A percentile compares a stretch with the other conserved stretches of the same genome.
Evolutionary conservation across 1,140 invertebrate species (phyloP).

Genomic region (Hylyphantes graminicola): DNA sequence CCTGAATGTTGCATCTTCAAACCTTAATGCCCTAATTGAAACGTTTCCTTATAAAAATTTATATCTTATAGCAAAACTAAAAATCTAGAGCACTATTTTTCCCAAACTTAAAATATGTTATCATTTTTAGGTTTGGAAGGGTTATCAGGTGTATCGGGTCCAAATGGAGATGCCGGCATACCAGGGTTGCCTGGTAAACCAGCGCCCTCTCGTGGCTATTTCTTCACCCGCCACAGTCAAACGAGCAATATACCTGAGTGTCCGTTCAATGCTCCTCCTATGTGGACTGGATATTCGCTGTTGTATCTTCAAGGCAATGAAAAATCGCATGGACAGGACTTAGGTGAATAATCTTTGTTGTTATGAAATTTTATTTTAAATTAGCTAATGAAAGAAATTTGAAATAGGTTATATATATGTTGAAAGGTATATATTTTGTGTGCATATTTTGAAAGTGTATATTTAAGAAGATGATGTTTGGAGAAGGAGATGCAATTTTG

Average conservation of each 20-base stretch:
- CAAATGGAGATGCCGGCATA: constrained; percentile 72
- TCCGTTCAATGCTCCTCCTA: constrained; percentile 80
- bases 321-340: constrained; percentile 91
- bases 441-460: too few species aligned
- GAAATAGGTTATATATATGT: too few species aligned
- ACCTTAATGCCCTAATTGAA: too few species aligned
- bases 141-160: constrained; percentile 60
- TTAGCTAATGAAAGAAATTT: too few species aligned
- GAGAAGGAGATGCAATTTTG: too few species aligned
- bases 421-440: too few species aligned
- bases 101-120: too few species aligned
- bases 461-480: too few species aligned
- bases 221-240: constrained; percentile 81
- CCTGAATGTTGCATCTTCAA: too few species aligned
- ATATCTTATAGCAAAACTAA: too few species aligned
- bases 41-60: too few species aligned
- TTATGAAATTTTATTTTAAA: neutral
- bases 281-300: constrained; percentile 97
- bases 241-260: constrained; percentile 84
- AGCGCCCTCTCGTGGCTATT: constrained; percentile 54
- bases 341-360: constrained; percentile 74
- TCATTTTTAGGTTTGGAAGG: constrained; percentile 52
- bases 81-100: too few species aligned
- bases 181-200: constrained; percentile 67
- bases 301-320: constrained; percentile 93